Evolutionary conservation across 2,888 invertebrate species (phyloP), one percentile per base, ranked within the genome.

Genomic region (Abrostola tripartita): DNA sequence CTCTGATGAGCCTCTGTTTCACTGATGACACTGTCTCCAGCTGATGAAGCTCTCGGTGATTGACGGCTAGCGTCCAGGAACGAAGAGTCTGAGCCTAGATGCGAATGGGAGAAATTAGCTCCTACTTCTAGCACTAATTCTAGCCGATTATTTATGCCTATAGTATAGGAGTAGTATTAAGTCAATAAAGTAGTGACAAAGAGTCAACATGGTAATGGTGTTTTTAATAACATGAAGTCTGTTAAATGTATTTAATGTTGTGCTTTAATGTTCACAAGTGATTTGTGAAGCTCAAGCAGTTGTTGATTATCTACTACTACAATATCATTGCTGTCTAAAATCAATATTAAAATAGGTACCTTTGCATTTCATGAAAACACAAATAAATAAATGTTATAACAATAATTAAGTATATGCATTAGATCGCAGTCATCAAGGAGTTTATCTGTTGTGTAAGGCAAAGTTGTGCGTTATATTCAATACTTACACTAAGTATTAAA

Each of bases 1-100:
- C 94, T 94, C 80, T 94, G 94, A 71, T 94, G 94, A 68, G 94
- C 94, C 74, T 94, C 94, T 44, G 93, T 94, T 86, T 94, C 94
- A 70, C 94, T 94, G 70, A 90, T 88, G 55, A 92, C 82, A 75
- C 94, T 94, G 76, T 94, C 94, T 62, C 94, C 94, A 61, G 92
- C 94, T 44, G 94, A 94, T 2, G 94, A 94, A 37, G 92, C 93
- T 78, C 94, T 82, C 36, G 94, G 94, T 44, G 94, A 94, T 71
- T 93, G 93, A 72, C 93, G 90, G 77, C 86, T 94, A 66, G 92
- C 88, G 70, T 94, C 94, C 90, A 94, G 86, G 87, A 93, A 92
- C 81, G 93, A 90, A 79, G 93, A 87, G 76, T 94, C 94, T 85
- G 94, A 93, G 90, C 94, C 94, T 94, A 90, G 62, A 81, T 82